phyloP scores from a whole-genome alignment of 2,888 invertebrate species.

The Fragum whitleyi region DNA sequence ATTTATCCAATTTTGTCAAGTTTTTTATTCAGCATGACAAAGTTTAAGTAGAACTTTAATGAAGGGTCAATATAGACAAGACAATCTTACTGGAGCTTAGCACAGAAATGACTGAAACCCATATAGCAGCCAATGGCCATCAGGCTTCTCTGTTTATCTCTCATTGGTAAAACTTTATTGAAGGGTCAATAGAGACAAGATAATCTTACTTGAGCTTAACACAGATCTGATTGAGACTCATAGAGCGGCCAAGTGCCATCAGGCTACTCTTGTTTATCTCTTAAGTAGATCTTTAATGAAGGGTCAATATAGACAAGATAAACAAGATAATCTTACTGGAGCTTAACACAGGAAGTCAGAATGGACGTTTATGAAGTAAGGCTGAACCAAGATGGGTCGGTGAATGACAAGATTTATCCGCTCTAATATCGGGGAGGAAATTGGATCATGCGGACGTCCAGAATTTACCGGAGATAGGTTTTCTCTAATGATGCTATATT shows the following conservation, averaged over 20 bases:
- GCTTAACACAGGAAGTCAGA: neutral
- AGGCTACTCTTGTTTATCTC: too few relatives aligned
- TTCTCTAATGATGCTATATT: neutral
- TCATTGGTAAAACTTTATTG: too few relatives aligned
- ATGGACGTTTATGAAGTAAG: neutral
- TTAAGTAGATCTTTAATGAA: neutral
- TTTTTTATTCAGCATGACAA: too few relatives aligned
- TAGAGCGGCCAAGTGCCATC: too few relatives aligned
- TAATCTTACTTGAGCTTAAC: neutral
- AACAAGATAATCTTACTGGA: neutral
- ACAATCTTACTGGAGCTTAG: neutral
- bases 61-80: too few relatives aligned
- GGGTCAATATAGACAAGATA: neutral
- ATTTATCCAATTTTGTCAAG: too few relatives aligned
- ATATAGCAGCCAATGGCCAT: too few relatives aligned
- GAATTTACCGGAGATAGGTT: constrained; percentile 15
- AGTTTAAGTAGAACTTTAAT: too few relatives aligned
- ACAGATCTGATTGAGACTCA: neutral
- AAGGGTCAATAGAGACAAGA: too few relatives aligned
- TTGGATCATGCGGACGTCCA: constrained; percentile 24
- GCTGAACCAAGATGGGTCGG: neutral
- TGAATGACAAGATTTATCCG: constrained; percentile 24
- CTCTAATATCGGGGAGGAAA: constrained; percentile 12
- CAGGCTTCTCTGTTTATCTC: too few relatives aligned
- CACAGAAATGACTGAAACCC: too few relatives aligned